Base-by-base conservation (phyloP, 2,888 invertebrate species). In the Eristalis pertinax region DNA sequence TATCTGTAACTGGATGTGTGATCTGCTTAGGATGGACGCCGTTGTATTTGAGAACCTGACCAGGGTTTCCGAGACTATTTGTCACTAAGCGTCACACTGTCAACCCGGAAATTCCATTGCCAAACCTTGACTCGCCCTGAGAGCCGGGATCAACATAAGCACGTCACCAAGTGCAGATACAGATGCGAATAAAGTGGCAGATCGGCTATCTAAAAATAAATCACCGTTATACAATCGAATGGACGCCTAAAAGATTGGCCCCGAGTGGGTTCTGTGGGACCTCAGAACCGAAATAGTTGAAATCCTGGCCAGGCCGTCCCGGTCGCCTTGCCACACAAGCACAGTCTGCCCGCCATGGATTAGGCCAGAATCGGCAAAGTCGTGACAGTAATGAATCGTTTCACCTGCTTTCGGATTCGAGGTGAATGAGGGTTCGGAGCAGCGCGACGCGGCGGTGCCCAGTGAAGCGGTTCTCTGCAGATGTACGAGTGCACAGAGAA, bases 311-410 rank as follows among this genome's bases (percentile, higher is more conserved):
- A 19, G 19, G 8, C 19, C 19, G 50, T 50, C 69, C n/a, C 24
- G 58, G 74, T 65, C 62, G 64, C 83, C 56, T 64, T 77, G 82
- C 63, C 63, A 62, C 35, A 78, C 32, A 60, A 43, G n/a, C 72
- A 19, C 73, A n/a, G 24, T 41, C 63, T 81, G 19, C 62, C 63
- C 77, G 82, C 77, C 85, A 85, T 43, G 65, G 73, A 85, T 82
- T 60, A 81, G 76, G 67, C 76, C 73, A 81, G 73, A 70, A 56
- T 73, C 82, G 73, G 32, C 82, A 69, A 72, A 38, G 76, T 85
- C 74, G 78, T 86, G 85, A 82, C 85, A 63, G 82, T 86, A 83
- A 86, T 86, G 83, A 86, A 86, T 86, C 83, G 85, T 86, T 82
- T 86, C 78, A 86, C 85, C 83, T 86, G 85, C 78, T 83, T 83